phyloP scores from a whole-genome alignment of 1,140 invertebrate species.

The Listronotus bonariensis region DNA sequence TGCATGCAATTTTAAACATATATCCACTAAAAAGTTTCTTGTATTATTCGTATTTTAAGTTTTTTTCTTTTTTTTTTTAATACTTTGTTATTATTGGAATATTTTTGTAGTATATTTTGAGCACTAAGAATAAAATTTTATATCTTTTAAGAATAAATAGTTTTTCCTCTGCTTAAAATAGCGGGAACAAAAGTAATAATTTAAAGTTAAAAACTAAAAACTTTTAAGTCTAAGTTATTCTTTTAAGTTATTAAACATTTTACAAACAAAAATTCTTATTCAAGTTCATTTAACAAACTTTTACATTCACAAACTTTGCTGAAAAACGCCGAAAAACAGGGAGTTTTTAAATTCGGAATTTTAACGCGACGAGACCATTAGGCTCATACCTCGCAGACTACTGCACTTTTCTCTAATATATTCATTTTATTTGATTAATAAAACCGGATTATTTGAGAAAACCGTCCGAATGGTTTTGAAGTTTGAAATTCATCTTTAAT shows the following conservation, averaged over 20 bases:
- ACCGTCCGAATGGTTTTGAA: constrained; percentile 18
- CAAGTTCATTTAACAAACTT: constrained; percentile 25
- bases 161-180: no score
- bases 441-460: constrained; percentile 23
- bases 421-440: constrained; percentile 32
- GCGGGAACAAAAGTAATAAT: no score
- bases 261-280: constrained; percentile 25
- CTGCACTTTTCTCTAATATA: constrained; percentile 26
- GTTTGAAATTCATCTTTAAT: constrained; percentile 15
- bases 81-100: no score
- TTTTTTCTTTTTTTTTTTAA: no score
- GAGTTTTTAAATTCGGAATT: constrained; percentile 24
- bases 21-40: no score
- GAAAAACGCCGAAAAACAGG: constrained; percentile 18
- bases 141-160: no score
- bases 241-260: constrained; percentile 24
- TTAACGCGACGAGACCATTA: constrained; percentile 22
- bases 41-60: no score
- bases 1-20: no score
- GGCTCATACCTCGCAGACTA: constrained; percentile 17
- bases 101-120: no score
- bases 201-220: no score
- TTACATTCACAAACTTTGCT: constrained; percentile 24
- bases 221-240: constrained; percentile 2
- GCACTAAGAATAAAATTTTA: no score